phyloP scores from a whole-genome alignment of 2,113 vertebrate genomes.

The Aspiorhynchus laticeps region DNA sequence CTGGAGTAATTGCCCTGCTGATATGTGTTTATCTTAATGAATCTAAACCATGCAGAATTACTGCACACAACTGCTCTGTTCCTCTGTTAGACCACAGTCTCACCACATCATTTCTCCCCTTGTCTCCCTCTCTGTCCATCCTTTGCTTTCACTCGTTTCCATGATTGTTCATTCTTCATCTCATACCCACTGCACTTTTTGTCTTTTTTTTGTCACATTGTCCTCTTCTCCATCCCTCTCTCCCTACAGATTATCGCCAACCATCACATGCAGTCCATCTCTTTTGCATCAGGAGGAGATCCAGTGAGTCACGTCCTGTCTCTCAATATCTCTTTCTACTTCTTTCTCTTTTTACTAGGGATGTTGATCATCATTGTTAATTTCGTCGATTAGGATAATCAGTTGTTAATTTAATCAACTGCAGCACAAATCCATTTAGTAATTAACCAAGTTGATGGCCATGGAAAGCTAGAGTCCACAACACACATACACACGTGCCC shows the following conservation, averaged over 20 bases:
- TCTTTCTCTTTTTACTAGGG: background rate
- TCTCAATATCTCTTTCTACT: background rate
- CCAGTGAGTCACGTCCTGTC: slow-evolving; percentile 81
- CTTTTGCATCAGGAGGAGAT: slow-evolving; percentile 96
- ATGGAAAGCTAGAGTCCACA: background rate
- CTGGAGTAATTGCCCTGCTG: slow-evolving; percentile 31
- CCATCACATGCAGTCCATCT: slow-evolving; percentile 99
- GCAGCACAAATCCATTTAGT: background rate
- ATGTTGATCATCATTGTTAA: background rate
- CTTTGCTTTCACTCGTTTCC: slow-evolving; percentile 29
- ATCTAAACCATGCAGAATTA: slow-evolving; percentile 30
- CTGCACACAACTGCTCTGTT: slow-evolving; percentile 1
- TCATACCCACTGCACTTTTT: background rate
- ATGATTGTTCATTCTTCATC: slow-evolving; percentile 9
- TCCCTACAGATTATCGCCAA: slow-evolving; percentile 93
- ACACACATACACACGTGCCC: background rate
- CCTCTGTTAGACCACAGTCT: slow-evolving; percentile 22
- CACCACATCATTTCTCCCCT: slow-evolving; percentile 51
- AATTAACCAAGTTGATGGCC: background rate
- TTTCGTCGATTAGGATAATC: background rate
- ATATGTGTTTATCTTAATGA: slow-evolving; percentile 37
- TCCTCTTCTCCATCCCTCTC: slow-evolving; percentile 40
- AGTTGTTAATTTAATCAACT: background rate
- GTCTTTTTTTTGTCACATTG: slow-evolving; percentile 2
- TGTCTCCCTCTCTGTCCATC: slow-evolving; percentile 2